phyloP scores from a whole-genome alignment of 2,888 invertebrate species.

The Disparrhopalites patrizii region DNA sequence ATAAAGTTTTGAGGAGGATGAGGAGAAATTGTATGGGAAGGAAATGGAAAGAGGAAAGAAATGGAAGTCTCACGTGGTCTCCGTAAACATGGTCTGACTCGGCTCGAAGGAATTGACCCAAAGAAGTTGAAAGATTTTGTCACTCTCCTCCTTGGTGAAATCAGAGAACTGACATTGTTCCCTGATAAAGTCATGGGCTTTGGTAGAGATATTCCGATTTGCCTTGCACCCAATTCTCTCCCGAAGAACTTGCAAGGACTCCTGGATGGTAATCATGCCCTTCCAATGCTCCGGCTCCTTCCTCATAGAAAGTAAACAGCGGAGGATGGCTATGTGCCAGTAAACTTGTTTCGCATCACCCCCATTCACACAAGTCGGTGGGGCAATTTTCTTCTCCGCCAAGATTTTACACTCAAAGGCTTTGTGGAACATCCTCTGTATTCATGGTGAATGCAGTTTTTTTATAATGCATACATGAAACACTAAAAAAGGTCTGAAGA shows the following conservation, averaged over 20 bases:
- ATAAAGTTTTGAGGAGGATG: too few relatives aligned
- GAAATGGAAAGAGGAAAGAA: too few relatives aligned
- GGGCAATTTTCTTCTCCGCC: neutral
- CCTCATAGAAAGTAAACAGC: neutral
- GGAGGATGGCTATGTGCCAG: conserved; percentile 20
- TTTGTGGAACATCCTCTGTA: conserved; percentile 8
- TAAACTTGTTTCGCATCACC: neutral
- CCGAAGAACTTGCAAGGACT: neutral
- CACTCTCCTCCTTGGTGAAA: neutral
- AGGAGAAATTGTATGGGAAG: too few relatives aligned
- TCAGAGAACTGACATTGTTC: neutral
- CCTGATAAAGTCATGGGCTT: neutral
- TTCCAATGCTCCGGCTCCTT: conserved; percentile 8
- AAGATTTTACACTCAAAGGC: conserved; percentile 2
- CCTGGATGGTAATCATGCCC: neutral
- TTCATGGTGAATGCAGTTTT: neutral
- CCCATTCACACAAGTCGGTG: neutral
- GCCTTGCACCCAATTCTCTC: neutral
- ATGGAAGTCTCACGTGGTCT: neutral
- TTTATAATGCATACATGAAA: neutral
- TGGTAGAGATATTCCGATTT: neutral
- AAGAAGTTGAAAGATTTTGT: conserved; percentile 13
- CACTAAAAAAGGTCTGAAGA: too few relatives aligned
- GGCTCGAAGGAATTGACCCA: conserved; percentile 18
- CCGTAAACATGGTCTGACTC: neutral